A percentile compares a stretch with the other conserved stretches of the same genome.
Conservation (phyloP, 2,888 invertebrate species). For the Agrochola lychnidis region DNA sequence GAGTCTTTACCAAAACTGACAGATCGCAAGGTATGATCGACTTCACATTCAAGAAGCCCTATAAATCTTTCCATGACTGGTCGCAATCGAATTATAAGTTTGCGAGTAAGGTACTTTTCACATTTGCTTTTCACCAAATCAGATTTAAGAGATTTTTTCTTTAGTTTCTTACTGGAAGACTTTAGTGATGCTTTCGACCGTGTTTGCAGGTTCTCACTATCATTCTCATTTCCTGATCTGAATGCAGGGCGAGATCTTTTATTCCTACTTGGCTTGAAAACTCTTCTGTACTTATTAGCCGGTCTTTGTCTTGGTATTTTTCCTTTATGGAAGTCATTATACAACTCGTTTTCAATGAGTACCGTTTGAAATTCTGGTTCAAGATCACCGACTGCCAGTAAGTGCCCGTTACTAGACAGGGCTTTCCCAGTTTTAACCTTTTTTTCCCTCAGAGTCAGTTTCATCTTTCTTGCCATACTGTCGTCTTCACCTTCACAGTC, state of each 20-base stretch:
- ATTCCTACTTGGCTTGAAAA: conserved; percentile 14
- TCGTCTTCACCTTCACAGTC: conserved; percentile 44
- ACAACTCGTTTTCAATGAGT: conserved; percentile 28
- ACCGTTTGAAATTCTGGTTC: conserved; percentile 29
- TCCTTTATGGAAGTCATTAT: conserved; percentile 23
- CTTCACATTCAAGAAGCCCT: conserved; percentile 52
- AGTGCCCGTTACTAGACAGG: background rate
- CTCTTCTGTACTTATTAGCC: conserved; percentile 14
- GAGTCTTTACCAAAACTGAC: background rate
- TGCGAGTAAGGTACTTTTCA: conserved; percentile 48
- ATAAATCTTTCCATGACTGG: conserved; percentile 55
- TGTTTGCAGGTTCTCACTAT: background rate
- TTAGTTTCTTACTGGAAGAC: conserved; percentile 33
- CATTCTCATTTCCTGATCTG: conserved; percentile 13
- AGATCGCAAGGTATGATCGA: conserved; percentile 60
- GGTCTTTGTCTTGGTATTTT: conserved; percentile 10
- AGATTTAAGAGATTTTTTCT: conserved; percentile 30
- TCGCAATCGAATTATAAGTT: conserved; percentile 45
- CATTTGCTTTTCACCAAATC: conserved; percentile 28
- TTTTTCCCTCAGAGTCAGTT: conserved; percentile 7
- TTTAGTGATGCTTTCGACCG: conserved; percentile 18
- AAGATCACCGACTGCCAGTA: too few relatives aligned
- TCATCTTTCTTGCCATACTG: conserved; percentile 12
- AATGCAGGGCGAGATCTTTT: background rate
- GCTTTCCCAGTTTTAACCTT: background rate